Base-by-base conservation (phyloP, 1,140 invertebrate species). In the Papilio helenus region DNA sequence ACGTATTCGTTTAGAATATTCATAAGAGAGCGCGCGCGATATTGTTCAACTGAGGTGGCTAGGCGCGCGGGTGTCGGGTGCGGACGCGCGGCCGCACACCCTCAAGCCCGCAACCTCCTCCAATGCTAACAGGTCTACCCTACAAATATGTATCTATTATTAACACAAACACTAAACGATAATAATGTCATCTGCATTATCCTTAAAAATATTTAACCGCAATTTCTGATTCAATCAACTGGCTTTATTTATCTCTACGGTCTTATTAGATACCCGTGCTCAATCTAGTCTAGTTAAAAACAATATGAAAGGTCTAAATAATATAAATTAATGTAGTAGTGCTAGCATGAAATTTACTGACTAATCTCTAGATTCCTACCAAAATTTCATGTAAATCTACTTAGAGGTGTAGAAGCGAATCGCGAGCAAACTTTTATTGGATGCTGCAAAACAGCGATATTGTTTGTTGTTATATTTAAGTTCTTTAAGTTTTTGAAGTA, bases 61-160 rank as follows among this genome's bases (percentile, higher is more conserved):
- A 89, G 91, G 91, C 88, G 90, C 93, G 93, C 92, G 93, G 92
- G 89, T 91, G 90, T 90, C 91, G 90, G 88, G 88, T 76, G 86
- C 77, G 86, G 88, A 89, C 90, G 86, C 82, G 51, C 84, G 79
- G 79, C 82, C 82, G 73, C 83, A 81, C 81, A 82, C 74, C 77
- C 81, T 80, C 80, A 71, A 76, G 44, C 72, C 61, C 81, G 79
- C 80, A 42, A 83, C 80, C 81, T 65, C 84, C 79, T 72, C 80
- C 77, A 76, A 76, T 76, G 77, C 68, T 80, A 79, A 29, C 80
- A 72, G 80, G 79, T 76, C 65, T 72, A 73, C 79, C 72, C 26
- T 61, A 76, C 68, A 14, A 79, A 51, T 72, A 80, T 73, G 72
- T 76, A 29, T 65, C 71, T 76, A 72, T 68, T 76, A 73, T 46